phyloP scores from a whole-genome alignment of 1,140 invertebrate species.

The Ectropis grisescens region DNA sequence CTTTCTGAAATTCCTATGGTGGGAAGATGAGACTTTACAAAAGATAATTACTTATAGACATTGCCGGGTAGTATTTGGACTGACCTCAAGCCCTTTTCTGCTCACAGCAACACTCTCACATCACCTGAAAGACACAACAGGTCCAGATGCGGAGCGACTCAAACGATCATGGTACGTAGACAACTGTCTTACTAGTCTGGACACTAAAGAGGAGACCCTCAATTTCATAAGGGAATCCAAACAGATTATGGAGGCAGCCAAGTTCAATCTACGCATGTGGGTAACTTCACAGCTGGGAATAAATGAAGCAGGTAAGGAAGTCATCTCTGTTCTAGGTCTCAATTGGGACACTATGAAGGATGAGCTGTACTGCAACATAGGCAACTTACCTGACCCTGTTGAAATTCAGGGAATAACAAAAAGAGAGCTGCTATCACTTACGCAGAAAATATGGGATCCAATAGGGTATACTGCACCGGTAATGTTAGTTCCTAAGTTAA shows the following conservation, averaged over 20 bases:
- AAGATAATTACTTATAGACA: slow-evolving; percentile 3
- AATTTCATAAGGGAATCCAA: slow-evolving; percentile 1
- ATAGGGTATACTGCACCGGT: slow-evolving; percentile 4
- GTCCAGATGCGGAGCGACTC: not conserved
- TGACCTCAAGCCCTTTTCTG: slow-evolving; percentile 5
- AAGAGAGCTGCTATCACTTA: slow-evolving; percentile 6
- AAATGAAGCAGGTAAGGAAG: slow-evolving; percentile 1
- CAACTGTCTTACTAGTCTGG: slow-evolving; percentile 1
- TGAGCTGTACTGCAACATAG: not conserved
- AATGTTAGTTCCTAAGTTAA: slow-evolving; percentile 4
- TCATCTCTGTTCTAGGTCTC: slow-evolving; percentile 1
- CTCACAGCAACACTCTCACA: slow-evolving; percentile 2
- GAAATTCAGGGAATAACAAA: slow-evolving; percentile 1
- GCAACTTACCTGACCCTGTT: not conserved
- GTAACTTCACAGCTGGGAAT: not conserved
- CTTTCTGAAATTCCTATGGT: slow-evolving; percentile 3
- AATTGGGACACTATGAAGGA: not conserved
- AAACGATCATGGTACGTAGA: slow-evolving; percentile 1
- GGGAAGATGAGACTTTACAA: not conserved
- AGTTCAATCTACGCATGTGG: slow-evolving; percentile 2
- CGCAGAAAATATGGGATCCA: slow-evolving; percentile 11
- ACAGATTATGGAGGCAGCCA: not conserved
- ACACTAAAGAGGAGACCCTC: not conserved
- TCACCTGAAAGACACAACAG: slow-evolving; percentile 1
- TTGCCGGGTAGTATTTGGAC: slow-evolving; percentile 4